Base-by-base conservation (phyloP, 2,888 invertebrate genomes). In the Chymomyza caudatula region DNA sequence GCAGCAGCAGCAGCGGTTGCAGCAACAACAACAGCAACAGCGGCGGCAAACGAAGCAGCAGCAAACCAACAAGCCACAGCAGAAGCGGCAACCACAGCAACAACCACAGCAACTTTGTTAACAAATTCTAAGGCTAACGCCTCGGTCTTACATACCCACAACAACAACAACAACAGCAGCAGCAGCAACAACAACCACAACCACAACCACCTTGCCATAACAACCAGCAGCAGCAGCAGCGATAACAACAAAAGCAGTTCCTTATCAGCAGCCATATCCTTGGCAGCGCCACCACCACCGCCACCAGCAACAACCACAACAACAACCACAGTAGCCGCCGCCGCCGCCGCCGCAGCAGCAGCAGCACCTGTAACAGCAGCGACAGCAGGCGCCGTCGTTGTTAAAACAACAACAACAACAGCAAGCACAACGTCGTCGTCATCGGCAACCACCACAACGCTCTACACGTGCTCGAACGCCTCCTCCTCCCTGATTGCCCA, bases 401-500 rank as follows among this genome's bases (percentile, higher is more conserved):
- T 37, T 37, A 37, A 37, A 65, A 25, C 71, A 71, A 52, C 67
- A 60, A 19, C 73, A 72, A 65, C 78, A 76, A 53, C 23, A 57
- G n/a, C 58, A 54, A 43, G 20, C 61, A 54, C 63, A 43, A 49
- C 67, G 73, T 44, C 67, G 54, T 19, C 73, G 69, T 66, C 81
- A 77, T 44, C 67, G 54, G 15, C 73, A 72, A 65, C 81, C 76
- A 13, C 68, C 63, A 67, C 85, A 74, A 69, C 87, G 63, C 71
- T 88, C 69, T 87, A 88, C 70, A 86, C 87, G 74, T 88, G 87
- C 77, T 81, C 88, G 58, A 78, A 77, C 74, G 77, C 88, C 73
- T 86, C 86, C 65, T 83, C 88, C 60, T 87, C 88, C 65, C 74
- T 89, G 75, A 79, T 88, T 86, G 87, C 89, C 73, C 88, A 88